Percentiles rank a stretch among this genome's conserved stretches.
phyloP scores from a whole-genome alignment of 2,888 invertebrate genomes.

The Agrochola litura region DNA sequence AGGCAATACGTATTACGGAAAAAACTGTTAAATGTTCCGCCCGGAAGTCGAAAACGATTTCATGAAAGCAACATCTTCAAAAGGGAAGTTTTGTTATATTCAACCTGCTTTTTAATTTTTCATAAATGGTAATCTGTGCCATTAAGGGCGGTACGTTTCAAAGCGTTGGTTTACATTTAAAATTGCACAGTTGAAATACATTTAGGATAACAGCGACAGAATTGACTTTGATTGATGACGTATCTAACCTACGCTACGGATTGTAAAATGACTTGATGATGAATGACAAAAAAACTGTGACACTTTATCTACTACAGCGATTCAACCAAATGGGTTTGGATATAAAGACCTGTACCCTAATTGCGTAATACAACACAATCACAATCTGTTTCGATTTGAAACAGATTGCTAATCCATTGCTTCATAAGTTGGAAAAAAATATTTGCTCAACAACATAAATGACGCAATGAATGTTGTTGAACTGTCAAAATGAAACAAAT shows the following conservation, averaged over 20 bases:
- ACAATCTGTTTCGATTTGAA: no score
- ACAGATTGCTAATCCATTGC: no score
- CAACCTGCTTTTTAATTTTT: slow-evolving; percentile 40
- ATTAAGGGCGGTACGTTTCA: slow-evolving; percentile 26
- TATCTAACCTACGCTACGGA: slow-evolving; percentile 26
- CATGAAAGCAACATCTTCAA: slow-evolving; percentile 50
- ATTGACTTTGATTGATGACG: slow-evolving; percentile 49
- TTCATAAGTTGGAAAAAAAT: no score
- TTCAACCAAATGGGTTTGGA: not conserved
- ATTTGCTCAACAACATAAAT: no score
- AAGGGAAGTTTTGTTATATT: slow-evolving; percentile 41
- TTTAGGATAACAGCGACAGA: slow-evolving; percentile 34
- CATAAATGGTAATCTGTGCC: slow-evolving; percentile 30
- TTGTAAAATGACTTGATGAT: slow-evolving; percentile 38
- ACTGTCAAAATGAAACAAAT: no score
- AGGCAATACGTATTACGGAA: slow-evolving; percentile 77
- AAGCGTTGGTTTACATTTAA: slow-evolving; percentile 37
- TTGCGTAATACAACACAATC: no score
- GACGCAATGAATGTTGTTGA: no score
- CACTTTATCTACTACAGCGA: not conserved
- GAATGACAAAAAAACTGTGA: slow-evolving; percentile 22
- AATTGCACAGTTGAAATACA: slow-evolving; percentile 32
- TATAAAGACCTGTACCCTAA: no score
- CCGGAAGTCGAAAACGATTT: slow-evolving; percentile 54
- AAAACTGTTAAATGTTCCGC: slow-evolving; percentile 71